A percentile compares a stretch with the other conserved stretches of the same genome.
Conservation (phyloP, 2,888 invertebrate species). For the Ornithoptera priamus region DNA sequence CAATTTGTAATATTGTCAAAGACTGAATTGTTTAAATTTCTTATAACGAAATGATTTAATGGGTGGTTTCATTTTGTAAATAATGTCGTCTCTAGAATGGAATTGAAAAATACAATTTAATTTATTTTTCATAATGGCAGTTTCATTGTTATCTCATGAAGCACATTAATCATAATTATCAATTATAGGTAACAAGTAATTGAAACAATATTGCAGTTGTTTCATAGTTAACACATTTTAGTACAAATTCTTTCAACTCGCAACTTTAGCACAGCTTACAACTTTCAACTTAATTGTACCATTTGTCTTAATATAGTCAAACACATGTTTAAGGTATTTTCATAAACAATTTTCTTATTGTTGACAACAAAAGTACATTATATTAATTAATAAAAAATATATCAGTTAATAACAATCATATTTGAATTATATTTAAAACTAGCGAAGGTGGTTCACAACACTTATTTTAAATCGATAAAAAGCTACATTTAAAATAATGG, state of each 20-base stretch:
- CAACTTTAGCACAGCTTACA: too few species aligned
- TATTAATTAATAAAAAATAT: conserved; percentile 32
- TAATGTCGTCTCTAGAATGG: conserved; percentile 53
- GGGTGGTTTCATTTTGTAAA: conserved; percentile 54
- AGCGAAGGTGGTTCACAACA: conserved; percentile 1
- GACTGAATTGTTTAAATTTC: conserved; percentile 72
- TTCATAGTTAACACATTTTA: neutral
- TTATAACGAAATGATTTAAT: conserved; percentile 49
- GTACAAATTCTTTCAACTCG: neutral
- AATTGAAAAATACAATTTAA: conserved; percentile 70
- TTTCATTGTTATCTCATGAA: conserved; percentile 49
- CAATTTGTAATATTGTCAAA: conserved; percentile 60
- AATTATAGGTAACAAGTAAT: conserved; percentile 29
- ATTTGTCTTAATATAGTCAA: too few species aligned
- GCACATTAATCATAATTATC: conserved; percentile 23
- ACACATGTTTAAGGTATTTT: too few species aligned
- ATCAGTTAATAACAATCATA: conserved; percentile 33
- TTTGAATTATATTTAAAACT: conserved; percentile 11
- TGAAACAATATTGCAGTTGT: conserved; percentile 36
- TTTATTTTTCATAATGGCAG: conserved; percentile 65
- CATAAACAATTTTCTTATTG: too few species aligned
- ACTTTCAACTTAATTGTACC: too few species aligned
- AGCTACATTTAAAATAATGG: conserved; percentile 7
- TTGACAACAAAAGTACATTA: conserved; percentile 6
- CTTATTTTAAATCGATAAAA: conserved; percentile 18